Conservation (phyloP, 2,113 vertebrate genomes). For the Synodontis membranacea region DNA sequence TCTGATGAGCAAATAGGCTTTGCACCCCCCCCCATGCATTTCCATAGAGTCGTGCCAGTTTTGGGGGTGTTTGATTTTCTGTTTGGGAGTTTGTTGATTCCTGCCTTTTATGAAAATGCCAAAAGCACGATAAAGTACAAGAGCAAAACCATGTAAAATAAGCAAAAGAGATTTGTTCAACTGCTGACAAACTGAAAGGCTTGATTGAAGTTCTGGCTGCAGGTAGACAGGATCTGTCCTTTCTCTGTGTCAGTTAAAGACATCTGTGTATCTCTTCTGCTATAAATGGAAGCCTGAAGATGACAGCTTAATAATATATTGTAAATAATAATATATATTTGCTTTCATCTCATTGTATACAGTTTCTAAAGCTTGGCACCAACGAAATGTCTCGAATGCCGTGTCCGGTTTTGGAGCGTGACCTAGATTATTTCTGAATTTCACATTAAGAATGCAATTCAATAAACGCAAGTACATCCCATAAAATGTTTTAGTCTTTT, state of each 20-base stretch:
- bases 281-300: background rate
- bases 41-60: background rate
- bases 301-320: background rate
- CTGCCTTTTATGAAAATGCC: background rate
- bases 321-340: background rate
- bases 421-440: background rate
- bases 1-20: background rate
- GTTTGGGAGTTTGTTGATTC: background rate
- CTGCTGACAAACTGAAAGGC: background rate
- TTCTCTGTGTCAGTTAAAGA: conserved; percentile 28
- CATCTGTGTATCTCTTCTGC: background rate
- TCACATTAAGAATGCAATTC: background rate
- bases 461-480: background rate
- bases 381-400: background rate
- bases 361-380: background rate
- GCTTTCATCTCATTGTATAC: background rate
- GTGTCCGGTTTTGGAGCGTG: background rate
- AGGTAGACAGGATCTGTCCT: conserved; percentile 19
- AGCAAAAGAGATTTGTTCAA: background rate
- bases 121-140: background rate
- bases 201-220: background rate
- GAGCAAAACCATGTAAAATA: background rate
- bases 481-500: background rate
- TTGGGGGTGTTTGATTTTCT: background rate
- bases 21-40: conserved; percentile 13